Percentiles rank a stretch among this genome's conserved stretches.
phyloP scores from a whole-genome alignment of 2,113 vertebrate genomes.

The Lamprotornis superbus region DNA sequence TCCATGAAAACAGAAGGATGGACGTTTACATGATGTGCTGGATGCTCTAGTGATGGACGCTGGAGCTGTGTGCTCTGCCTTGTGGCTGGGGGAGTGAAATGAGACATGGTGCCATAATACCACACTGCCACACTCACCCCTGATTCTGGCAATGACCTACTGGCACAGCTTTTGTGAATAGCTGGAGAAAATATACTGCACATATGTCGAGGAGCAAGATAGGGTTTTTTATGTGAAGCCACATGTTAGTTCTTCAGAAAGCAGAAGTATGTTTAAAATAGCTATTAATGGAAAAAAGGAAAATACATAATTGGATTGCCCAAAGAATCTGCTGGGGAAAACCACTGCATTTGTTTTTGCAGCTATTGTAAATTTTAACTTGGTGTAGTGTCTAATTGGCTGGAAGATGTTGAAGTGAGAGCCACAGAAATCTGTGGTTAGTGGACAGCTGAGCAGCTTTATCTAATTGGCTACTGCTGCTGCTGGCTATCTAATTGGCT shows the following conservation, averaged over 20 bases:
- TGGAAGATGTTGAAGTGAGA: neutral
- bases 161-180: neutral
- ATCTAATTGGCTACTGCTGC: too few species aligned
- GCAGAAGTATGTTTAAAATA: neutral
- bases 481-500: neutral
- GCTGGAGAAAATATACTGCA: neutral
- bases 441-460: neutral
- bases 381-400: neutral
- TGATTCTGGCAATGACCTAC: neutral
- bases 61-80: neutral
- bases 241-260: neutral
- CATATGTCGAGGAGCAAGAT: neutral
- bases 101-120: fast-evolving
- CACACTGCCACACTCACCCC: fast-evolving
- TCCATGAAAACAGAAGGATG: neutral
- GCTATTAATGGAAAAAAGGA: neutral
- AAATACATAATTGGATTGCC: neutral
- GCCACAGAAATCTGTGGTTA: neutral
- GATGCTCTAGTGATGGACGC: neutral
- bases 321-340: neutral
- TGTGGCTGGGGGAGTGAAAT: neutral
- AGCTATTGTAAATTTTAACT: neutral
- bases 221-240: neutral
- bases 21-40: neutral
- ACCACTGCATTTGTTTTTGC: neutral